Evolutionary conservation across 2,888 invertebrate species (phyloP).

Genomic region (Lysandra coridon): DNA sequence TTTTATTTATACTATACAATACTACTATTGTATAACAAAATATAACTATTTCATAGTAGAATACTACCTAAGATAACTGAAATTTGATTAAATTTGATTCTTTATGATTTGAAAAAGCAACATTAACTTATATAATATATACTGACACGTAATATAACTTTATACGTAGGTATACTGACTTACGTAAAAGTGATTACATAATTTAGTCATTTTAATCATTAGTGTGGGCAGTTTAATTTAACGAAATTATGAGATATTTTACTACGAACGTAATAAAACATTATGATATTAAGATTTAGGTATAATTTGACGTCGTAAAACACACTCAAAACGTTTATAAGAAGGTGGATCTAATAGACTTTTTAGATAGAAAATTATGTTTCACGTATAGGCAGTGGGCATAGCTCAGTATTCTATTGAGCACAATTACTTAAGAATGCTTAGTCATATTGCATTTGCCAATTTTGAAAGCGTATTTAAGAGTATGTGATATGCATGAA

Average conservation of each 20-base stretch:
- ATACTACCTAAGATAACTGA: no score
- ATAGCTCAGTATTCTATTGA: not conserved
- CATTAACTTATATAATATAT: not conserved
- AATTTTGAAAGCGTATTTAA: not conserved
- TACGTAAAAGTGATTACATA: not conserved
- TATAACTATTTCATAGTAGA: no score
- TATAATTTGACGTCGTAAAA: slow-evolving; percentile 6
- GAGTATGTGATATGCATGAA: not conserved
- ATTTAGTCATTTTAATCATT: not conserved
- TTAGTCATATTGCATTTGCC: not conserved
- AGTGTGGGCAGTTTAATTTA: not conserved
- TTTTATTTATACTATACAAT: no score
- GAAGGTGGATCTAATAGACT: not conserved
- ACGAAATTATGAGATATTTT: not conserved
- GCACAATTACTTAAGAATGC: not conserved
- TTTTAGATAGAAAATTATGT: not conserved
- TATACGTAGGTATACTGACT: not conserved
- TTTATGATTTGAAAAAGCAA: not conserved
- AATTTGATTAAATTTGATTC: not conserved
- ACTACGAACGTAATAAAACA: not conserved
- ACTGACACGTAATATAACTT: no score
- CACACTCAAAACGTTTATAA: not conserved
- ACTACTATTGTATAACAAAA: no score
- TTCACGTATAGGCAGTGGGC: not conserved
- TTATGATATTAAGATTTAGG: not conserved